phyloP scores from a whole-genome alignment of 2,888 invertebrate genomes.

The Hydriomena furcata region DNA sequence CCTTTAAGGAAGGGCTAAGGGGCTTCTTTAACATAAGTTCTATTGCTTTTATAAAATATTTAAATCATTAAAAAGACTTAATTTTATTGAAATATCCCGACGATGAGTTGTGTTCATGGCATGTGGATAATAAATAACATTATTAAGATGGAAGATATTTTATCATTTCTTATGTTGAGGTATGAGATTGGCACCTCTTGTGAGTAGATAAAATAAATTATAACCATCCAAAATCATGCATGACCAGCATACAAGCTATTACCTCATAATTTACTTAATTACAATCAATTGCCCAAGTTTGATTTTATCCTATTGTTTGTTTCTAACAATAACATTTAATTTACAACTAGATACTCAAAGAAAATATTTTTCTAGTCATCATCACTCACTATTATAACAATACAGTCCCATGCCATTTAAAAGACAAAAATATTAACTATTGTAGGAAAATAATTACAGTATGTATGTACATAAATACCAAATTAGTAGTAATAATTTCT shows the following conservation, averaged over 20 bases:
- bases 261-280: conserved; percentile 18
- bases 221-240: conserved; percentile 11
- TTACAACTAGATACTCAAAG: conserved; percentile 30
- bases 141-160: conserved; percentile 12
- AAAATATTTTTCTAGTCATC: conserved; percentile 28
- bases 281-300: conserved; percentile 31
- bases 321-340: conserved; percentile 33
- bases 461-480: conserved; percentile 15
- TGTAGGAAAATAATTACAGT: conserved; percentile 16
- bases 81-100: too few species aligned
- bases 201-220: conserved; percentile 8
- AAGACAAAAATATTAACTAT: conserved; percentile 17
- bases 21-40: too few species aligned
- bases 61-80: background rate
- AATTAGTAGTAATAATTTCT: conserved; percentile 8
- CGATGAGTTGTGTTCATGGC: background rate
- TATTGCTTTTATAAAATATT: background rate
- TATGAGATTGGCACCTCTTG: conserved; percentile 1
- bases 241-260: conserved; percentile 26
- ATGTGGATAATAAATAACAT: background rate
- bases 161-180: background rate
- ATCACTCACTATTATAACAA: conserved; percentile 24
- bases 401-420: conserved; percentile 26
- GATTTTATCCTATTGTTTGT: conserved; percentile 30
- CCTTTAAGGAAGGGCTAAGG: too few species aligned